phyloP scores from a whole-genome alignment of 2,797 vertebrate genomes.

The Alosa sapidissima region DNA sequence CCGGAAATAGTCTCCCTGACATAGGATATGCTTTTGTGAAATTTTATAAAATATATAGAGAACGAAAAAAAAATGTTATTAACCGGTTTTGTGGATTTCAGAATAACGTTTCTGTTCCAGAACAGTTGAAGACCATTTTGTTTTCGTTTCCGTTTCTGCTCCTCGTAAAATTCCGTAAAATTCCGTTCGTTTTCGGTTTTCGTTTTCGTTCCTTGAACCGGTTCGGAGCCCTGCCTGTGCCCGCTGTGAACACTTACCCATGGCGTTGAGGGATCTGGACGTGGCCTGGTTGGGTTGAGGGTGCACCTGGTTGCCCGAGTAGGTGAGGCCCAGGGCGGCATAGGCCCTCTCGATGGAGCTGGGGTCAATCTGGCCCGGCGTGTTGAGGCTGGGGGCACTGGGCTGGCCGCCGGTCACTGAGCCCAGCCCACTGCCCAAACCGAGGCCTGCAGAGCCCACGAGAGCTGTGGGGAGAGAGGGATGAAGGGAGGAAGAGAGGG shows the following conservation, averaged over 20 bases:
- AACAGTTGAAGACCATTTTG: no score
- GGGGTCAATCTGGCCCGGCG: conserved; percentile 93
- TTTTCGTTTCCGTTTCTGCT: no score
- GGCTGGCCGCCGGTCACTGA: conserved; percentile 85
- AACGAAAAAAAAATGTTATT: no score
- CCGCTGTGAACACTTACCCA: conserved; percentile 76
- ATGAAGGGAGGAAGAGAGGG: not conserved
- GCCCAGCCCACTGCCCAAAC: conserved; percentile 83
- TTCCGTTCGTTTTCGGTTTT: no score
- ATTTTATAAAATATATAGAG: no score
- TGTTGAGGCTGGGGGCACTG: conserved; percentile 85
- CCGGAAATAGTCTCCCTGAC: no score
- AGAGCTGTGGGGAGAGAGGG: conserved; percentile 74
- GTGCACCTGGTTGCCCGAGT: conserved; percentile 94
- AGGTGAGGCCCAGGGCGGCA: conserved; percentile 93
- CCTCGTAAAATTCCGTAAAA: no score
- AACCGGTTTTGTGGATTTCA: no score
- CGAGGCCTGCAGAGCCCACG: conserved; percentile 79
- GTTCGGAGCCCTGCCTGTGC: no score
- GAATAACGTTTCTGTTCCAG: no score
- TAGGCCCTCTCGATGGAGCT: conserved; percentile 98
- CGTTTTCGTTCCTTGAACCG: no score
- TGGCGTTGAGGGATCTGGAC: conserved; percentile 84
- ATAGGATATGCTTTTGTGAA: no score
- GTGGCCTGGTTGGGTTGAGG: conserved; percentile 79